These are phyloP conservation scores for Pangasius sanitwongsei DNA, from an alignment of 2,797 vertebrate species.

Conservation along the genomic window DNA sequence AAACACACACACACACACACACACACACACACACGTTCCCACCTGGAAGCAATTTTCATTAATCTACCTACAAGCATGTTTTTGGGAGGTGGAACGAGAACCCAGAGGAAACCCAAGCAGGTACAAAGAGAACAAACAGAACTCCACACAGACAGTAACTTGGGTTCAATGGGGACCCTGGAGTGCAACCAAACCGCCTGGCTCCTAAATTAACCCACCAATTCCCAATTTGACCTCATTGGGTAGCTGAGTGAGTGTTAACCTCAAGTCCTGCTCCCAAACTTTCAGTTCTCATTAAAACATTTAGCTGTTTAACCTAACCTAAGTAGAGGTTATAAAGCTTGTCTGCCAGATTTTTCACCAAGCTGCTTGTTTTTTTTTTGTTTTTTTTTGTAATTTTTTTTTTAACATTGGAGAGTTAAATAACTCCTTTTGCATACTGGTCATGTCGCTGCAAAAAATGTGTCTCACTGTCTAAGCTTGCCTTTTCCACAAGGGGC, in stretches of 20 bases:
- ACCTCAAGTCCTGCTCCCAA: background rate
- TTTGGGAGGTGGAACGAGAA: background rate
- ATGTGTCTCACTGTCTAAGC: no score
- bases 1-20: background rate
- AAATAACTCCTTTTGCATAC: background rate
- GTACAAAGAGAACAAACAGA: background rate
- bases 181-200: background rate
- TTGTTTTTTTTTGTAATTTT: no score
- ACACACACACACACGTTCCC: background rate
- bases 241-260: no score
- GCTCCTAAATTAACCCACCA: no score
- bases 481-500: no score
- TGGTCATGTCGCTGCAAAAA: background rate
- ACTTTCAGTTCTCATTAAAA: background rate
- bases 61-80: background rate
- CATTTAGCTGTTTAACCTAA: no score
- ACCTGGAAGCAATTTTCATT: background rate
- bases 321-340: no score
- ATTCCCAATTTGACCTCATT: no score
- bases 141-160: background rate
- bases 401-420: no score
- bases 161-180: background rate
- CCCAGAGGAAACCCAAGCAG: background rate
- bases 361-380: no score
- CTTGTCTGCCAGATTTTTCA: background rate